Base-by-base conservation (phyloP, 1,140 invertebrate genomes). In the Orchestia grillus region DNA sequence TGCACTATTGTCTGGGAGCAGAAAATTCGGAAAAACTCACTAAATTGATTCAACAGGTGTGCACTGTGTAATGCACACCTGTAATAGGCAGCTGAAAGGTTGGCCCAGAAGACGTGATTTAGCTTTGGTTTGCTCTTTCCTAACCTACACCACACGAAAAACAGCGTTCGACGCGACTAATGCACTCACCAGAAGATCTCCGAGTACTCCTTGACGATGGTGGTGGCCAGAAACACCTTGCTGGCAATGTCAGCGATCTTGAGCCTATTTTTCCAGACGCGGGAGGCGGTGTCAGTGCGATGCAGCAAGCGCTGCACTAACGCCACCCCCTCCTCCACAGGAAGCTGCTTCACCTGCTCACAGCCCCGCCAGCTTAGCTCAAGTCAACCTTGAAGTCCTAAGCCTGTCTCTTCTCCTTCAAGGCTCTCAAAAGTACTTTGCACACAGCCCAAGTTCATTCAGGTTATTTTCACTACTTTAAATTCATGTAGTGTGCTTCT, bases 241-340 rank as follows among this genome's bases (percentile, higher is more conserved):
- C 92, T 94, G 92, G 43, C 43, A 47, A 94, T 94, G 44, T 94
- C 92, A 47, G 41, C 92, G 44, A 94, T 94, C 44, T 94, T 94
- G 92, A 94, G 44, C 11, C 92, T 44, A 40, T 94, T 94, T 44
- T 94, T 94, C 92, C 92, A 94, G 19, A 94, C 92, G 15, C 92
- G 43, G 19, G 92, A 94, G 44, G 92, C 40, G 44, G 44, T 44
- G 44, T 94, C 92, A 11, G 92, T 94, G 43, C 92, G 92, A n/a
- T 94, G 92, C 44, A 94, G 92, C 3, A 95, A 40, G 4, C 62
- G 95, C 53, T 87, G 87, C 45, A 87, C 95, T 6, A 95, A 43
- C 44, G 62, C 95, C 95, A 95, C 95, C 23, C 95, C 57, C 53
- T 95, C 95, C 95, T 87, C 95, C 19, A 87, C 95, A 43, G 87